Evolutionary conservation across 2,113 vertebrate species (phyloP).

Genomic region (Ornithorhynchus anatinus): DNA sequence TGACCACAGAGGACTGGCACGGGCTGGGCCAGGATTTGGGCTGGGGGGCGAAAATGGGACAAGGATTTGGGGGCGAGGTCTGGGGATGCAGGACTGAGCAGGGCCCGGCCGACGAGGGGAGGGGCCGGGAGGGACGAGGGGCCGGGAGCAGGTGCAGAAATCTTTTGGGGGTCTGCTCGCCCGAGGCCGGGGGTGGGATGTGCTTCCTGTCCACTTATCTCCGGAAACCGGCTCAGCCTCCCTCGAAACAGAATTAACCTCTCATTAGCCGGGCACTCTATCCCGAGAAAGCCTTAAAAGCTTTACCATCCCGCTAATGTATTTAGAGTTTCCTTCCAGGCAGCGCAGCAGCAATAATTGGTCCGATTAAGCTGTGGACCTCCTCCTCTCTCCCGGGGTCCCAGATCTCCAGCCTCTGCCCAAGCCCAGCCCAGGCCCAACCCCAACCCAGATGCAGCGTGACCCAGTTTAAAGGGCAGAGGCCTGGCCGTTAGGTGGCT

Average conservation of each 20-base stretch:
- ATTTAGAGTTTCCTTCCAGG: slow-evolving; percentile 47
- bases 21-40: too few species aligned
- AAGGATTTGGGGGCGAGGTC: too few species aligned
- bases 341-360: not conserved
- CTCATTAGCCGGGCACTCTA: slow-evolving; percentile 60
- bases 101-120: too few species aligned
- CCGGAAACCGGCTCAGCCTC: slow-evolving; percentile 61
- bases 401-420: not conserved
- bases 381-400: not conserved
- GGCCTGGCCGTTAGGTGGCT: too few species aligned
- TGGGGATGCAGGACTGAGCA: too few species aligned
- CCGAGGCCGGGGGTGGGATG: slow-evolving; percentile 58
- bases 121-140: too few species aligned
- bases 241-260: slow-evolving; percentile 68
- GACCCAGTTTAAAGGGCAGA: too few species aligned
- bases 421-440: not conserved
- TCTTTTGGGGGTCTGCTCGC: slow-evolving; percentile 61
- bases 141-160: slow-evolving; percentile 72
- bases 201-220: slow-evolving; percentile 69
- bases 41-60: too few species aligned
- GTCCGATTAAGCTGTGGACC: not conserved
- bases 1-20: too few species aligned
- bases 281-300: slow-evolving; percentile 60
- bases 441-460: not conserved
- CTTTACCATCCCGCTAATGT: slow-evolving; percentile 53